Percentiles rank a stretch among this genome's conserved stretches.
phyloP scores from a whole-genome alignment of 2,888 invertebrate genomes.

The Ormia ochracea region DNA sequence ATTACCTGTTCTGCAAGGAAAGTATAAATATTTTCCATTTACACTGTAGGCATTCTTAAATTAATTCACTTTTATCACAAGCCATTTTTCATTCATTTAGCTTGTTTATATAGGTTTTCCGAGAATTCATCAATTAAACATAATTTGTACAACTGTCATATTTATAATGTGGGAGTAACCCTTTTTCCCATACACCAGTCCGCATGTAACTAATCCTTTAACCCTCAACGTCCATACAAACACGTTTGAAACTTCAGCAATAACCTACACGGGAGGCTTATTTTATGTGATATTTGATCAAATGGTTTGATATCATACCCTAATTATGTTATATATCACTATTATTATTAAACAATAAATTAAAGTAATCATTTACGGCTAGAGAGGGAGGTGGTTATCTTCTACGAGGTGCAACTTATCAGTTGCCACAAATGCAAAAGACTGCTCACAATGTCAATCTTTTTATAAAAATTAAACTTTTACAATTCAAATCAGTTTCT shows the following conservation, averaged over 20 bases:
- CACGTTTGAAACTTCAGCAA: not conserved
- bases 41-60: not conserved
- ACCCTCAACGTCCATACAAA: slow-evolving; percentile 48
- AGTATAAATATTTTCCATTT: no score
- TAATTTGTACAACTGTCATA: slow-evolving; percentile 4
- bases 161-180: slow-evolving; percentile 43
- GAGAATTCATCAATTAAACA: slow-evolving; percentile 7
- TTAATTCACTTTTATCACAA: not conserved
- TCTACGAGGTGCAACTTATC: not conserved
- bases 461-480: no score
- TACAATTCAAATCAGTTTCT: no score
- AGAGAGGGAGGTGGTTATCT: not conserved
- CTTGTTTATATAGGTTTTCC: not conserved
- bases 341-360: slow-evolving; percentile 64
- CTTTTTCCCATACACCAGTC: slow-evolving; percentile 15
- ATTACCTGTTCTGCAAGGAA: no score
- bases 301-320: slow-evolving; percentile 30
- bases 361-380: slow-evolving; percentile 41
- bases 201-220: slow-evolving; percentile 27
- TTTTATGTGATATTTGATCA: slow-evolving; percentile 5
- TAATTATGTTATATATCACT: slow-evolving; percentile 65
- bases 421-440: no score
- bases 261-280: not conserved
- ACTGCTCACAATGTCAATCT: no score
- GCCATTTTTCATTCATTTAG: not conserved